Base-by-base conservation (phyloP, 2,113 vertebrate species). In the Xyliphius kryptos region DNA sequence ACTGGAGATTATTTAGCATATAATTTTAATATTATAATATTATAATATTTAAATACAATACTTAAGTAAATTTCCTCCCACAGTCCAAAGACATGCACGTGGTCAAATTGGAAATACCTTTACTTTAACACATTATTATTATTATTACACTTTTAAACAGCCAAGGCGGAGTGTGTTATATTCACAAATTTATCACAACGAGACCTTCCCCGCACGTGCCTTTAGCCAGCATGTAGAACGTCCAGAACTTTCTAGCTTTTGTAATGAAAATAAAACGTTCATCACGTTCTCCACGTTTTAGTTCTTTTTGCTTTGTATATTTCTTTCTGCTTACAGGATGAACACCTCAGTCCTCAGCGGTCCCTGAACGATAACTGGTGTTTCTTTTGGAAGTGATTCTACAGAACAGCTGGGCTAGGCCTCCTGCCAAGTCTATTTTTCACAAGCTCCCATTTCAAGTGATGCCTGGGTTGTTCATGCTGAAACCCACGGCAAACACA, bases 401-500 rank as follows among this genome's bases (percentile, higher is more conserved):
- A 68, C 61, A 66, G 21, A 76, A 74, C 79, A 76, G 78, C 80
- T 80, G 71, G 70, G 74, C 7, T n/a, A 69, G 36, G 36, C 59
- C 13, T 51, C 65, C 53, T 69, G 51, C 43, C 19, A 48, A 21
- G 47, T n/a, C 49, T n/a, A 17, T 15, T 63, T 61, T 65, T 57
- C 60, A 56, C 40, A 63, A 37, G 65, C 60, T 41, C 58, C 61
- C 50, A 48, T 57, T 69, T 64, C 55, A 67, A 57, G 57, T 36
- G 52, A 21, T 54, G 44, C 52, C 66, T 13, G 47, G 37, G 56
- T 43, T 59, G 67, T 59, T 50, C 26, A 43, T 32, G 38, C 48
- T 49, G 17, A 62, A 48, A 36, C 14, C 9, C 49, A 43, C 38
- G 46, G 64, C 44, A 61, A 61, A 54, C 40, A 46, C 37, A 49